phyloP scores from a whole-genome alignment of 2,113 vertebrate species.

The Eudyptes chrysolophus region DNA sequence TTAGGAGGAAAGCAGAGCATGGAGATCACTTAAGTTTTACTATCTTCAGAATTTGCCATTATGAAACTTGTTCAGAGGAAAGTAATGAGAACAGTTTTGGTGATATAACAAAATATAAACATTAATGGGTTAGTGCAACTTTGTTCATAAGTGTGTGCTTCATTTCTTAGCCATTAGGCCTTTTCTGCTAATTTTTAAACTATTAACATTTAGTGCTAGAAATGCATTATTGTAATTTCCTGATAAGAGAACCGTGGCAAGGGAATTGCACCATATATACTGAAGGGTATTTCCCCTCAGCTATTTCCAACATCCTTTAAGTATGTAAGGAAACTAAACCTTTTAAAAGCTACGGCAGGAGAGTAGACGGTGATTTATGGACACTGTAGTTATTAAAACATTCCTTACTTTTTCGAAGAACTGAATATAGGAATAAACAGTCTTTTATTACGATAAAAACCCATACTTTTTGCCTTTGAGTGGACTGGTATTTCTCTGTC shows the following conservation, averaged over 20 bases:
- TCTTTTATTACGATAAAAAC: background rate
- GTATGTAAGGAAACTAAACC: background rate
- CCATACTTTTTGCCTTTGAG: background rate
- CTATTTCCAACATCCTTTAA: background rate
- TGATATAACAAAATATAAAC: background rate
- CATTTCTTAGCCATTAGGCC: background rate
- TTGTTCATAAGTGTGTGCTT: background rate
- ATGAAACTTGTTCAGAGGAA: background rate
- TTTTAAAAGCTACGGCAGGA: background rate
- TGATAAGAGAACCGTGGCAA: background rate
- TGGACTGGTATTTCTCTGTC: background rate
- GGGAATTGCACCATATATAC: background rate
- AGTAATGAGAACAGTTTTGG: background rate
- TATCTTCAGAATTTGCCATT: constrained; percentile 26
- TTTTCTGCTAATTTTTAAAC: constrained; percentile 9
- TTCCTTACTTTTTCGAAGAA: background rate
- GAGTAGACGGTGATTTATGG: background rate
- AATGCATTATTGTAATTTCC: background rate
- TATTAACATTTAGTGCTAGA: background rate
- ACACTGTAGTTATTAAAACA: background rate
- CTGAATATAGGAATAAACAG: background rate
- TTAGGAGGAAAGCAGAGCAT: background rate
- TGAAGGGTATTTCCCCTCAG: background rate
- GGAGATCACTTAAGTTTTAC: constrained; percentile 35
- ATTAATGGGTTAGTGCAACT: background rate